Conservation (phyloP, 2,888 invertebrate genomes). For the Drosophila glabriapex region DNA sequence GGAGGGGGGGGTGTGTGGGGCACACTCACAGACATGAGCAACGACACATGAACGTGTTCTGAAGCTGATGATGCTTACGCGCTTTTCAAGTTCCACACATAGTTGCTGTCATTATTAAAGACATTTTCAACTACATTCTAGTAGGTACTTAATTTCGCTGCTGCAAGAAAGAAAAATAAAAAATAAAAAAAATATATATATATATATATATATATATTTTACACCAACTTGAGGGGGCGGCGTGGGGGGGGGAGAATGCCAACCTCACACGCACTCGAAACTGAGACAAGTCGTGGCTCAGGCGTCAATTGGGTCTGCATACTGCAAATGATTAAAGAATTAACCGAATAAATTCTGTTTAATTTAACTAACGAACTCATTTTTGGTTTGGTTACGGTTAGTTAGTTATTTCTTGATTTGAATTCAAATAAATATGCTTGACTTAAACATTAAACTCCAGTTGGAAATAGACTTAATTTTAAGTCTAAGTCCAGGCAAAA, state of each 20-base stretch:
- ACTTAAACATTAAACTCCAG: background rate
- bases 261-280: conserved; percentile 67
- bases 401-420: background rate
- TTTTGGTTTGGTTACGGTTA: background rate
- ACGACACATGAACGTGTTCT: conserved; percentile 72
- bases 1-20: background rate
- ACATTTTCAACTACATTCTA: conserved; percentile 82
- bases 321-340: background rate
- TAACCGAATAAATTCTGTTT: background rate
- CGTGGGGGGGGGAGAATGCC: conserved; percentile 50
- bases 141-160: conserved; percentile 78
- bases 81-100: conserved; percentile 81
- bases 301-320: background rate
- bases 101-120: conserved; percentile 81
- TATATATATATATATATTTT: background rate
- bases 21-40: conserved; percentile 49
- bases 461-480: background rate
- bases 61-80: conserved; percentile 78
- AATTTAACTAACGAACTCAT: background rate
- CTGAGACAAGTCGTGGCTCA: background rate
- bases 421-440: background rate
- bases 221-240: background rate
- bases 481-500: background rate
- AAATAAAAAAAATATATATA: background rate
- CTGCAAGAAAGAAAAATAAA: background rate